Conservation (phyloP, 2,797 vertebrate species). For the Chlorospingus semifuscus region DNA sequence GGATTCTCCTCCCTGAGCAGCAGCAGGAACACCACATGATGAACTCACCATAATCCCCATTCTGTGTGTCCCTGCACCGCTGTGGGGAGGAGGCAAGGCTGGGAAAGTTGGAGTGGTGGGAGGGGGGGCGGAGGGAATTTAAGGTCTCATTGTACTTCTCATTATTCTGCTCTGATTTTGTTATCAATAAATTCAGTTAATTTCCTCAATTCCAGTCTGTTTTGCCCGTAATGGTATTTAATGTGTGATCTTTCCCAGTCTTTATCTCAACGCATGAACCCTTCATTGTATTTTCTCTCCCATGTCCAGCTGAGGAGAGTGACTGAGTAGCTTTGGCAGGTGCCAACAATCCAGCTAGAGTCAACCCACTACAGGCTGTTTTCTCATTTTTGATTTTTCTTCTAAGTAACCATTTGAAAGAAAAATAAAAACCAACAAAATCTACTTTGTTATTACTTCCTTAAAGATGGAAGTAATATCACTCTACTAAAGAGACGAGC, state of each 20-base stretch:
- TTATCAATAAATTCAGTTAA: background rate
- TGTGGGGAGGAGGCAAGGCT: background rate
- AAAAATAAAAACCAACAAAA: background rate
- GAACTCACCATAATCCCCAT: background rate
- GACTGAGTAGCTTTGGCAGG: background rate
- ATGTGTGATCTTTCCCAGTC: background rate
- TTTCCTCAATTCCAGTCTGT: background rate
- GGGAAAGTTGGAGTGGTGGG: background rate
- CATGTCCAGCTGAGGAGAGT: background rate
- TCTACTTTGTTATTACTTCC: background rate
- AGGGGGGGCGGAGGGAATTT: too few relatives aligned
- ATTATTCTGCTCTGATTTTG: background rate
- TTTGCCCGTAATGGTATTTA: fast-evolving
- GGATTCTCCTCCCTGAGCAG: background rate
- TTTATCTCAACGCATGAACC: background rate
- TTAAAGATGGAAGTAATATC: background rate
- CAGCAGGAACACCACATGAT: background rate
- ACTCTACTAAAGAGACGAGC: background rate
- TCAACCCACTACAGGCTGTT: background rate
- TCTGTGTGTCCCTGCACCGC: fast-evolving
- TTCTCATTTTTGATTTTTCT: background rate
- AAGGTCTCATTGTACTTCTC: background rate
- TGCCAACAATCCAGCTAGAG: background rate
- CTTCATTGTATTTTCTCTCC: background rate
- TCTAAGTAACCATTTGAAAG: background rate